A percentile compares a stretch with the other conserved stretches of the same genome.
phyloP scores from a whole-genome alignment of 2,113 vertebrate genomes.

The Platycercus adscitus region DNA sequence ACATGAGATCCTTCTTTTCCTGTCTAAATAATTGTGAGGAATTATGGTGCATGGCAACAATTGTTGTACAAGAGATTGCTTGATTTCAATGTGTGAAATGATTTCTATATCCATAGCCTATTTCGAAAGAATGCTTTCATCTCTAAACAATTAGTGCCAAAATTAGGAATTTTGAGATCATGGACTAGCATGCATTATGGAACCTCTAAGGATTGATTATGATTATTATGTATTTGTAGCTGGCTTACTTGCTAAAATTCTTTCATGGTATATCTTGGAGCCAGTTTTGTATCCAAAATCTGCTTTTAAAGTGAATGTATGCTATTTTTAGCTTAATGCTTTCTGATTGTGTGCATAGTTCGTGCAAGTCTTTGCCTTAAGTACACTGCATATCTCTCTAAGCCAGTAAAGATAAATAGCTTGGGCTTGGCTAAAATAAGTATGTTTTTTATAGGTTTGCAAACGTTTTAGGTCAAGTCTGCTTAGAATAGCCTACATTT shows the following conservation, averaged over 20 bases:
- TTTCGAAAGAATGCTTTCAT: background rate
- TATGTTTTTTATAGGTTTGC: background rate
- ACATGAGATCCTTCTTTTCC: background rate
- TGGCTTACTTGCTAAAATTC: background rate
- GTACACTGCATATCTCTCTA: background rate
- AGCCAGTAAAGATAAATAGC: slow-evolving; percentile 1
- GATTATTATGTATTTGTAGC: background rate
- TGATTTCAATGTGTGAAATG: background rate
- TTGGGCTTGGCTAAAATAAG: background rate
- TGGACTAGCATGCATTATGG: background rate
- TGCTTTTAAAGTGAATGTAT: background rate
- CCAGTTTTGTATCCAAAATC: background rate
- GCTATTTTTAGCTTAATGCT: slow-evolving; percentile 23
- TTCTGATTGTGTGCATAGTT: background rate
- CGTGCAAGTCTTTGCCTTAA: slow-evolving; percentile 4
- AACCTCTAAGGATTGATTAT: background rate
- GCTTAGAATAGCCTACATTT: background rate
- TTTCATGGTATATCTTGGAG: background rate
- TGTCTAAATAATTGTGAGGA: background rate
- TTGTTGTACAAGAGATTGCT: background rate
- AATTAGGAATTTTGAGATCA: slow-evolving; percentile 1
- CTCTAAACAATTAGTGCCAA: background rate
- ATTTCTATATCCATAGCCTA: background rate
- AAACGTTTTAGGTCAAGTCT: background rate
- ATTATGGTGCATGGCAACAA: background rate